Percentiles rank a stretch among this genome's conserved stretches.
phyloP scores from a whole-genome alignment of 1,140 invertebrate species.

The Globodera rostochiensis region DNA sequence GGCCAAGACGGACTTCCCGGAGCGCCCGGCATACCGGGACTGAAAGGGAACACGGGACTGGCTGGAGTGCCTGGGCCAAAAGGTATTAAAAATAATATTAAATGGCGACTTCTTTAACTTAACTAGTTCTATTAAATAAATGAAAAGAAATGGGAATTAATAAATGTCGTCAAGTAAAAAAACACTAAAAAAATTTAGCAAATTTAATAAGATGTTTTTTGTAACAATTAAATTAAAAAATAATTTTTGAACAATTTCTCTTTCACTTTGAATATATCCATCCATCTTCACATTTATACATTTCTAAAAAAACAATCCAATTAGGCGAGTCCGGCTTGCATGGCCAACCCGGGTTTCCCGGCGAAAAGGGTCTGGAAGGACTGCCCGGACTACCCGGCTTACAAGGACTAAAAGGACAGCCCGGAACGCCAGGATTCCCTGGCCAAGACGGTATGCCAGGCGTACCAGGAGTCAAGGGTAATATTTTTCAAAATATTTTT shows the following conservation, averaged over 20 bases:
- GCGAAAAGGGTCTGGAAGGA: slow-evolving; percentile 70
- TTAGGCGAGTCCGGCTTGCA: slow-evolving; percentile 30
- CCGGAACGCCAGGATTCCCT: background rate
- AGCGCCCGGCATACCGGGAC: slow-evolving; percentile 54
- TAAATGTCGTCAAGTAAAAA: too few species aligned
- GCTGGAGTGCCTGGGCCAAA: slow-evolving; percentile 56
- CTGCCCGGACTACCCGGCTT: slow-evolving; percentile 54
- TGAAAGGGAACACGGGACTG: slow-evolving; percentile 46
- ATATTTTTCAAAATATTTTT: background rate
- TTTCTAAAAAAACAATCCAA: background rate
- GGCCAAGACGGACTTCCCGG: slow-evolving; percentile 66
- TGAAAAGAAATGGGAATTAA: too few species aligned
- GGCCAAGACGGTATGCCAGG: background rate
- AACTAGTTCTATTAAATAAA: too few species aligned
- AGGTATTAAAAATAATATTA: slow-evolving; percentile 26
- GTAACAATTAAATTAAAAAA: too few species aligned
- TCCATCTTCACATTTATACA: too few species aligned
- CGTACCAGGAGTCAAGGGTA: background rate
- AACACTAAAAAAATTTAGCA: too few species aligned
- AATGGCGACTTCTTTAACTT: too few species aligned
- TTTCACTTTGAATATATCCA: too few species aligned
- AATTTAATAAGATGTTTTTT: too few species aligned
- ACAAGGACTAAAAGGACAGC: slow-evolving; percentile 64
- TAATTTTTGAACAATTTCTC: too few species aligned
- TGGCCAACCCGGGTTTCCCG: slow-evolving; percentile 69